Percentiles rank a stretch among this genome's conserved stretches.
Conservation (phyloP, 1,140 invertebrate species). For the Acromyrmex echinatior region DNA sequence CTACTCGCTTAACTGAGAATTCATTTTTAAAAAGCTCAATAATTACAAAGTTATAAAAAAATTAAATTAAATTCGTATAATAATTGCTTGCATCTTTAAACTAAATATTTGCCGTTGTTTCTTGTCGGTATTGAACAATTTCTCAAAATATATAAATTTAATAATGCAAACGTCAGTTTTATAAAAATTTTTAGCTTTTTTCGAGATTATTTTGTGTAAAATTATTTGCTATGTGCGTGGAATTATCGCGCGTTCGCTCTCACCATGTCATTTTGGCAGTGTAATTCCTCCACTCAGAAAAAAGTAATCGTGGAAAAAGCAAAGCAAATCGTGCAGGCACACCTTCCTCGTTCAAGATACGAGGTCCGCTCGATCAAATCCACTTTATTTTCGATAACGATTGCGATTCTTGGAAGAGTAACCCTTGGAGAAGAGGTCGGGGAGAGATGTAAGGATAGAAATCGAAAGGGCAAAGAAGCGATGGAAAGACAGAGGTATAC, state of each 20-base stretch:
- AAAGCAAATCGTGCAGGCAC: conserved; percentile 28
- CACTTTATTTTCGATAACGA: conserved; percentile 72
- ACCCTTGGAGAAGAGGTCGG: conserved; percentile 13
- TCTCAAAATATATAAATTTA: neutral
- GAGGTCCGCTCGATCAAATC: conserved; percentile 29
- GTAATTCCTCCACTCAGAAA: neutral
- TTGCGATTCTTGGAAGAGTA: conserved; percentile 57
- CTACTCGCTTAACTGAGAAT: neutral
- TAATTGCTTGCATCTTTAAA: neutral
- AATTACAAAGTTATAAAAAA: neutral
- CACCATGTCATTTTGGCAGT: neutral
- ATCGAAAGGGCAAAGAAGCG: conserved; percentile 25
- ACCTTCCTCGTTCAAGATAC: conserved; percentile 36
- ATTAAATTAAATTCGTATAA: conserved; percentile 13
- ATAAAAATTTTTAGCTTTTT: neutral
- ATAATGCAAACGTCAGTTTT: neutral
- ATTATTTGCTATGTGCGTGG: neutral
- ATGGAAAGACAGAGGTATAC: conserved; percentile 32
- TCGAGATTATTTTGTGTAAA: conserved; percentile 17
- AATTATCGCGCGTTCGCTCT: neutral
- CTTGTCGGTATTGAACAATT: neutral
- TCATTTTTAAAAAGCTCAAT: neutral
- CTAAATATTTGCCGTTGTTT: neutral
- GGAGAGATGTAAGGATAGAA: conserved; percentile 27
- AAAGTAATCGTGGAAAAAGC: conserved; percentile 36